These are phyloP conservation scores for Philonicus albiceps DNA, from an alignment of 2,888 invertebrate species.

Conservation along the genomic window DNA sequence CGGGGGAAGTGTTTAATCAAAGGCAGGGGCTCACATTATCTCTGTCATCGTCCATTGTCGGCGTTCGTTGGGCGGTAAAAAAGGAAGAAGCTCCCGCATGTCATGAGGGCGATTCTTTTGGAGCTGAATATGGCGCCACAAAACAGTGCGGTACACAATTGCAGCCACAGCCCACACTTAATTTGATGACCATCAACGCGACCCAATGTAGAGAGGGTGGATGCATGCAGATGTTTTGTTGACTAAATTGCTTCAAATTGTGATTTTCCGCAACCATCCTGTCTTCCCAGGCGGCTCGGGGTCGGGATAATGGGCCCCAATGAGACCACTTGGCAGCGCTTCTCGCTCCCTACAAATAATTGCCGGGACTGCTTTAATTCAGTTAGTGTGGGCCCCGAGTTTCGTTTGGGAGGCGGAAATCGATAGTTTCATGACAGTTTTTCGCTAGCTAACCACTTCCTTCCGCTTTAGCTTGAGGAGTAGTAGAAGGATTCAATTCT, in stretches of 20 bases:
- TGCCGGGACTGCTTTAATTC: not conserved
- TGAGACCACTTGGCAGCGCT: not conserved
- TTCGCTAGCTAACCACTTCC: not conserved
- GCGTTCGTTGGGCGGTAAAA: not conserved
- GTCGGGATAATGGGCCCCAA: not conserved
- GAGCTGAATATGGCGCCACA: not conserved
- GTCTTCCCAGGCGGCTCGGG: not conserved
- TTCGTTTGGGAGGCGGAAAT: not conserved
- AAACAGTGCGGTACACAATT: not conserved
- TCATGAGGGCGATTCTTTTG: not conserved
- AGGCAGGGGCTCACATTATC: not conserved
- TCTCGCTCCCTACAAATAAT: not conserved
- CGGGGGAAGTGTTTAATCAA: constrained; percentile 29
- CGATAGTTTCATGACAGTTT: constrained; percentile 2
- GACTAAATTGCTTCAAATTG: constrained; percentile 34
- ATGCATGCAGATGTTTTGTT: not conserved
- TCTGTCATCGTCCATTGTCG: not conserved
- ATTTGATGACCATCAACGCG: not conserved
- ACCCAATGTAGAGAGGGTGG: not conserved
- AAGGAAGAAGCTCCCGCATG: not conserved
- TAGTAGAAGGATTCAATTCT: not conserved
- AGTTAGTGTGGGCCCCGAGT: not conserved
- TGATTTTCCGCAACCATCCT: constrained; percentile 33
- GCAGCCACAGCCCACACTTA: not conserved
- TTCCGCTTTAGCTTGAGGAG: not conserved